Conservation (phyloP, 2,888 invertebrate species). For the Oligia latruncula region DNA sequence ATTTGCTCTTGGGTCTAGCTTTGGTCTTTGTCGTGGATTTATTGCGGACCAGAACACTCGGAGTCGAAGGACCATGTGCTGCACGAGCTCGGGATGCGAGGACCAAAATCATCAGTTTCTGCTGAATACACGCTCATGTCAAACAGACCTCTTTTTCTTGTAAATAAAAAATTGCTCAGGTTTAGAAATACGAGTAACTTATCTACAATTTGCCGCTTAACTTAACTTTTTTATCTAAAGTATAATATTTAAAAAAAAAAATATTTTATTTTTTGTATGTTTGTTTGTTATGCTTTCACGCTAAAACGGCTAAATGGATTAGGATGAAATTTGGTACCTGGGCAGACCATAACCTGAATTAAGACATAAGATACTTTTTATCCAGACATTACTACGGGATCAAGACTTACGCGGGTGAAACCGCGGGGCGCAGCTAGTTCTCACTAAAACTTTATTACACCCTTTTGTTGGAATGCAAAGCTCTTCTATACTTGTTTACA, state of each 20-base stretch:
- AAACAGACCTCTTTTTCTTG: constrained; percentile 77
- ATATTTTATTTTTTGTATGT: background rate
- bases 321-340: background rate
- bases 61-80: constrained; percentile 70
- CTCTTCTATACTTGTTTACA: constrained; percentile 32
- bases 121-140: constrained; percentile 75
- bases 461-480: constrained; percentile 74
- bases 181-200: background rate
- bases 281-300: background rate
- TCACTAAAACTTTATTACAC: constrained; percentile 18
- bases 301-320: background rate
- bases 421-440: background rate
- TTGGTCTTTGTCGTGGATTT: constrained; percentile 66
- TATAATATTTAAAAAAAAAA: background rate
- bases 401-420: background rate
- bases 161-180: constrained; percentile 44
- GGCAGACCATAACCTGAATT: background rate
- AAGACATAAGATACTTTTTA: background rate
- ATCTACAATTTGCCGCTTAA: background rate
- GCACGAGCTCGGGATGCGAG: constrained; percentile 68
- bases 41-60: constrained; percentile 72
- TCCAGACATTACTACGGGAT: background rate
- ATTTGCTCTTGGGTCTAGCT: constrained; percentile 70
- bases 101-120: constrained; percentile 76
- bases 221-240: background rate